Percentiles rank a stretch among this genome's conserved stretches.
These are phyloP conservation scores for Pissodes strobi DNA, from an alignment of 1,140 invertebrate species.

Conservation along the genomic window DNA sequence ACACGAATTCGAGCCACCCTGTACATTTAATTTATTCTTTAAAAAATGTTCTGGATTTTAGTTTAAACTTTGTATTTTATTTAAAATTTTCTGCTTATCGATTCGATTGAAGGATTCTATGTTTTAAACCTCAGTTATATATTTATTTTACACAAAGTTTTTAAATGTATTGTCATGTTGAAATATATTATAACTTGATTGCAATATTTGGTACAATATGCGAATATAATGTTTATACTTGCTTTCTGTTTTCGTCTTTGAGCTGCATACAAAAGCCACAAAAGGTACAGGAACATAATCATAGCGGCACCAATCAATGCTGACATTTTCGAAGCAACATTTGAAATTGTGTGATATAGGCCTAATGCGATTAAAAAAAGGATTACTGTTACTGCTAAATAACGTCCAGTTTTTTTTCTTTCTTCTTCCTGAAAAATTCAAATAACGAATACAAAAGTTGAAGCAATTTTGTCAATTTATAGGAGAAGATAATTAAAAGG, in stretches of 20 bases:
- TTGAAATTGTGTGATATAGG: slow-evolving; percentile 32
- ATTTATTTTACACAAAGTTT: too few relatives aligned
- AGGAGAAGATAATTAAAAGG: background rate
- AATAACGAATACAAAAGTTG: background rate
- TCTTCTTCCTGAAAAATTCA: slow-evolving; percentile 34
- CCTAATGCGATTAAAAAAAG: slow-evolving; percentile 33
- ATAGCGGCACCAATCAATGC: slow-evolving; percentile 26
- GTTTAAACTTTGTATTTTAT: too few relatives aligned
- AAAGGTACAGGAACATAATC: slow-evolving; percentile 38
- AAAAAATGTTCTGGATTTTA: too few relatives aligned
- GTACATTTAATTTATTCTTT: too few relatives aligned
- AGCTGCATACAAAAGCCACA: slow-evolving; percentile 36
- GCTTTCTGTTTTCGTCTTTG: slow-evolving; percentile 30
- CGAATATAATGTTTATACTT: too few relatives aligned
- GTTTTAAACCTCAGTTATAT: too few relatives aligned
- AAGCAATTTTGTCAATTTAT: background rate
- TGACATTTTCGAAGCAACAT: slow-evolving; percentile 30
- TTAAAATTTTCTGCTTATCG: too few relatives aligned
- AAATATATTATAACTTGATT: too few relatives aligned
- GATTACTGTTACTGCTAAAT: slow-evolving; percentile 33
- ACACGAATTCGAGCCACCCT: too few relatives aligned
- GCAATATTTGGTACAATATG: too few relatives aligned
- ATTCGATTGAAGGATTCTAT: too few relatives aligned
- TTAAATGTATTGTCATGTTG: too few relatives aligned
- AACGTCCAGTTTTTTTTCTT: slow-evolving; percentile 33